Evolutionary conservation across 2,797 vertebrate species (phyloP).

Genomic region (Orientallactaga sibirica): DNA sequence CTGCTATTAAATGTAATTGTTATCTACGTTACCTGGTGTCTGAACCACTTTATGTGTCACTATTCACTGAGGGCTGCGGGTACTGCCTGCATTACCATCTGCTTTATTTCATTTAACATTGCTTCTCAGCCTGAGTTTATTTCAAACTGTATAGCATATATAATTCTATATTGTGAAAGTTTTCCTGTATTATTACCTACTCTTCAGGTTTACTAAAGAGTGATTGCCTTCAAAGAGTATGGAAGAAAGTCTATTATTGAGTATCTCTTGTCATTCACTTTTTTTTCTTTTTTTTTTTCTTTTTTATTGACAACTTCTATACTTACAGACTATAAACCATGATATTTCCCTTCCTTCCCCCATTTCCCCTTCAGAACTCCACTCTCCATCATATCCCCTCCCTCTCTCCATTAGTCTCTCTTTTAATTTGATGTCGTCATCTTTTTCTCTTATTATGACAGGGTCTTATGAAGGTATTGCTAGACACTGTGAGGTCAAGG

Average conservation of each 20-base stretch:
- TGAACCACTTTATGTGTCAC: slow-evolving; percentile 80
- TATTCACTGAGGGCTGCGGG: slow-evolving; percentile 66
- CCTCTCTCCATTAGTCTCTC: no score
- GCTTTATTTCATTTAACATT: slow-evolving; percentile 64
- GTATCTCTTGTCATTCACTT: neutral
- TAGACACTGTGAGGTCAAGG: no score
- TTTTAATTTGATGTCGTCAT: no score
- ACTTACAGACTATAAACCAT: no score
- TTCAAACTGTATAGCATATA: slow-evolving; percentile 29
- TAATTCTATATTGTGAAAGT: slow-evolving; percentile 63
- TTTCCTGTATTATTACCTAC: slow-evolving; percentile 64
- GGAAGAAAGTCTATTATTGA: slow-evolving; percentile 15
- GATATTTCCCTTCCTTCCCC: no score
- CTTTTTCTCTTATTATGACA: no score
- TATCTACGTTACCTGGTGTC: slow-evolving; percentile 79
- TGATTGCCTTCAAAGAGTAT: neutral
- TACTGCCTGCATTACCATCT: slow-evolving; percentile 75
- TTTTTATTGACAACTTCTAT: no score
- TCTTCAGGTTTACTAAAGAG: neutral
- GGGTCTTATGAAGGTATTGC: no score
- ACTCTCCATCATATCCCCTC: no score
- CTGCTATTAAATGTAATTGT: slow-evolving; percentile 78
- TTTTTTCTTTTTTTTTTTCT: neutral
- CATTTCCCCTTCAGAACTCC: no score
- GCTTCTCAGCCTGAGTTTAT: slow-evolving; percentile 68